A percentile compares a stretch with the other conserved stretches of the same genome.
Evolutionary conservation across 2,797 vertebrate genomes (phyloP).

Genomic region (Prunella strophiata): DNA sequence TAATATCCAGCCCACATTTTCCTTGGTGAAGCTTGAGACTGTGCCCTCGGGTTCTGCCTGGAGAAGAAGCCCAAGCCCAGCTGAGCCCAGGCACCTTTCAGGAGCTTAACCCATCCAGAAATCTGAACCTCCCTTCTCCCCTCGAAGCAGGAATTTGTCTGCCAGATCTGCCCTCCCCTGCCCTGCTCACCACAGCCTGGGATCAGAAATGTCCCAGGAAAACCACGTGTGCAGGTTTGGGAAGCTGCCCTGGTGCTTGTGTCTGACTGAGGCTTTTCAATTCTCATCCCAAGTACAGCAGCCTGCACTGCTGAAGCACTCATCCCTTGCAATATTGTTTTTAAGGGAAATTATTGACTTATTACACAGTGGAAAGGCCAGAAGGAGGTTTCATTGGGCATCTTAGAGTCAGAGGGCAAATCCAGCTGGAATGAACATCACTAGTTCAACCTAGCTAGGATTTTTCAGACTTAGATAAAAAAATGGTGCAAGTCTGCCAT

Average conservation of each 20-base stretch:
- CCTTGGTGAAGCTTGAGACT: not conserved
- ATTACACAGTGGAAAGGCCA: not conserved
- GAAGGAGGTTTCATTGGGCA: not conserved
- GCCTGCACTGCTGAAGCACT: not conserved
- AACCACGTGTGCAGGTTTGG: not conserved
- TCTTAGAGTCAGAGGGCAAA: not conserved
- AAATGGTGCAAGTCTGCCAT: not conserved
- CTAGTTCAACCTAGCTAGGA: not conserved
- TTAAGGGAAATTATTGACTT: not conserved
- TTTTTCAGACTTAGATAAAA: not conserved
- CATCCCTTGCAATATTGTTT: accelerated
- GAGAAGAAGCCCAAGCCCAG: not conserved
- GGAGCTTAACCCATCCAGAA: not conserved
- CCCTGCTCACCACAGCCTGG: not conserved
- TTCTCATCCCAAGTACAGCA: not conserved
- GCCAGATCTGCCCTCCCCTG: not conserved
- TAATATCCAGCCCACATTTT: not conserved
- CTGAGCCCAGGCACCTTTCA: not conserved
- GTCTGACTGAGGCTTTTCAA: not conserved
- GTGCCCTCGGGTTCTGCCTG: not conserved
- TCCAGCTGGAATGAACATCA: not conserved
- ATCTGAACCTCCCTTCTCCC: not conserved
- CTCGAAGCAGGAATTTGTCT: not conserved
- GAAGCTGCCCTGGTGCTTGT: not conserved
- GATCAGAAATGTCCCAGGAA: not conserved